Conservation (phyloP, 2,113 vertebrate species). For the Pogona vitticeps region DNA sequence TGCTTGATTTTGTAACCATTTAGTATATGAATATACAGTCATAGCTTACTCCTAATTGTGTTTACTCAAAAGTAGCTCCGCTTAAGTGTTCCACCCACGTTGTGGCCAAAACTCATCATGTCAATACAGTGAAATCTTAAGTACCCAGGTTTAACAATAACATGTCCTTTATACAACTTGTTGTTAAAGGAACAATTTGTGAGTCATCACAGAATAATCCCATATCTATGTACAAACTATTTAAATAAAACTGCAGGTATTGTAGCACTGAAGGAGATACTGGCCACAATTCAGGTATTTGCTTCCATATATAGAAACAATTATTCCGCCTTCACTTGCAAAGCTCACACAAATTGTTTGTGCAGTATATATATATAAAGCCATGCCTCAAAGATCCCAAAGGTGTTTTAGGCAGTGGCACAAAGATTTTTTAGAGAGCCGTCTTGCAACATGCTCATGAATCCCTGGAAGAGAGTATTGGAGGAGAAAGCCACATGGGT, state of each 20-base stretch:
- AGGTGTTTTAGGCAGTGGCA: background rate
- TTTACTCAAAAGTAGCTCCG: background rate
- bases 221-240: background rate
- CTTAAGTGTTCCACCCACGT: background rate
- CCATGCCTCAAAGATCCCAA: background rate
- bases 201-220: background rate
- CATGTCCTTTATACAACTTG: background rate
- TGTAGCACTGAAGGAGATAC: background rate
- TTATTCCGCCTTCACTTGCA: background rate
- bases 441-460: background rate
- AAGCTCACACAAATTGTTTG: background rate
- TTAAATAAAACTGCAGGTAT: background rate
- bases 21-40: background rate
- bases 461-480: background rate
- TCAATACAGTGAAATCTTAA: background rate
- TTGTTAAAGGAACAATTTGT: background rate
- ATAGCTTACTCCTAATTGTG: background rate
- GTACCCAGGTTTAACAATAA: background rate
- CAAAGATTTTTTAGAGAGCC: background rate
- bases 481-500: background rate
- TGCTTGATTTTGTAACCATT: background rate
- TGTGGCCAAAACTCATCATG: background rate
- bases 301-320: background rate
- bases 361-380: background rate
- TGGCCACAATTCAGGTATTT: background rate